Conservation (phyloP, 2,888 invertebrate species). For the Orchestes rusci region DNA sequence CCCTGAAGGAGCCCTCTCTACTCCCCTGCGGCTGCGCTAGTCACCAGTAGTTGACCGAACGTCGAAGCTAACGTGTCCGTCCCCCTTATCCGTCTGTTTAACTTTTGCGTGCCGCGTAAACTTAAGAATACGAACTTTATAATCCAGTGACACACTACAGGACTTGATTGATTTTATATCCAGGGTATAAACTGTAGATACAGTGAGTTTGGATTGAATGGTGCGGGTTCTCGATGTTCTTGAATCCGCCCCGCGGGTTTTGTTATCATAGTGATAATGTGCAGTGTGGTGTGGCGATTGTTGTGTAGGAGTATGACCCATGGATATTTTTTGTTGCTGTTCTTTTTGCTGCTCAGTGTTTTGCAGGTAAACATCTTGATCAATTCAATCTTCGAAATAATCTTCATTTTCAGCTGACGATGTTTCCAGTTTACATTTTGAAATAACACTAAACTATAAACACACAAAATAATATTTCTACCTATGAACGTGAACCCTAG, state of each 20-base stretch:
- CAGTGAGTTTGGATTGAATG: no score
- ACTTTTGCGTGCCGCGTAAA: neutral
- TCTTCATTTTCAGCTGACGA: no score
- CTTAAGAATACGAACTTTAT: no score
- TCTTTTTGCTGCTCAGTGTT: slow-evolving; percentile 43
- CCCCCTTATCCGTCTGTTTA: neutral
- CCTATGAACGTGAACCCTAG: no score
- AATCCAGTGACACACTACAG: slow-evolving; percentile 6
- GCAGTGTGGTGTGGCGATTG: slow-evolving; percentile 48
- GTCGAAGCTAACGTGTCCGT: slow-evolving; percentile 31
- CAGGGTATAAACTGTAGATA: no score
- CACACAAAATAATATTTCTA: no score
- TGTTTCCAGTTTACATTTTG: no score
- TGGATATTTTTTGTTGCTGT: slow-evolving; percentile 48
- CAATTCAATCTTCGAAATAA: neutral
- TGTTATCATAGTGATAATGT: slow-evolving; percentile 41
- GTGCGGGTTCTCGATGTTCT: slow-evolving; percentile 28
- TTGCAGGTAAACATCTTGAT: slow-evolving; percentile 44
- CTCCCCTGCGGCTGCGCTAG: slow-evolving; percentile 40
- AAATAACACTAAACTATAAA: no score
- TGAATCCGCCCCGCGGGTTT: slow-evolving; percentile 34
- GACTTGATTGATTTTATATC: no score
- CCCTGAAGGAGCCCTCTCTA: slow-evolving; percentile 37
- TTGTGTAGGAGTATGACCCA: slow-evolving; percentile 48
- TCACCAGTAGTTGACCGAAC: slow-evolving; percentile 43